Evolutionary conservation across 2,888 invertebrate species (phyloP).

Genomic region (Lepidocyrtoides sp.): DNA sequence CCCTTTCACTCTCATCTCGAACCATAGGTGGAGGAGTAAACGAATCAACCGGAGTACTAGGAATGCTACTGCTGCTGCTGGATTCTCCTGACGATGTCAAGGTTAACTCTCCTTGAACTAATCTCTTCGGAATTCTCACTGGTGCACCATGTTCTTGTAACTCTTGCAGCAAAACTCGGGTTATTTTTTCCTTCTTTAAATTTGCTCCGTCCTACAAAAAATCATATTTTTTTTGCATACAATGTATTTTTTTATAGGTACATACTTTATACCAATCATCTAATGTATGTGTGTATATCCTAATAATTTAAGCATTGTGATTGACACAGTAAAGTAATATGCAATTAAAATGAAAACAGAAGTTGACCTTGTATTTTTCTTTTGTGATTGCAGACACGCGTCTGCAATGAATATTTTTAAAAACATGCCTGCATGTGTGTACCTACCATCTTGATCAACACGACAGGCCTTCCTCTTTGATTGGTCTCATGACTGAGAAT

Average conservation of each 20-base stretch:
- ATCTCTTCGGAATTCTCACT: slow-evolving; percentile 51
- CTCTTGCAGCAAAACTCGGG: slow-evolving; percentile 61
- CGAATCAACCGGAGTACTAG: neutral
- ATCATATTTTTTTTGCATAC: too few species aligned
- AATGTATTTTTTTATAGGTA: too few species aligned
- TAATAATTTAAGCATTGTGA: neutral
- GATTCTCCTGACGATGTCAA: slow-evolving; percentile 20
- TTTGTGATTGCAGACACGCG: neutral
- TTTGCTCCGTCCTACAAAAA: slow-evolving; percentile 71
- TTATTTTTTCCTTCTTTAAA: slow-evolving; percentile 71
- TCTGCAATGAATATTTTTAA: neutral
- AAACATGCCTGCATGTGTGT: neutral
- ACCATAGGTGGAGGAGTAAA: neutral
- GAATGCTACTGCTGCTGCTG: neutral
- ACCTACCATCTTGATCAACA: slow-evolving; percentile 74
- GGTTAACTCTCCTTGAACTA: neutral
- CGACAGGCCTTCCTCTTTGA: slow-evolving; percentile 68
- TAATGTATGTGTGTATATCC: neutral
- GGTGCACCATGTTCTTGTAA: slow-evolving; percentile 65
- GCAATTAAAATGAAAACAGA: slow-evolving; percentile 12
- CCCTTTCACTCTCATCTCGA: slow-evolving; percentile 8
- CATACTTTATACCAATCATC: neutral
- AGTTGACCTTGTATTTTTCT: slow-evolving; percentile 54
- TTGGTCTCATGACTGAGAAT: slow-evolving; percentile 71
- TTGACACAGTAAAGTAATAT: slow-evolving; percentile 18